phyloP scores from a whole-genome alignment of 2,797 vertebrate species.

The Eidolon dupreanum region DNA sequence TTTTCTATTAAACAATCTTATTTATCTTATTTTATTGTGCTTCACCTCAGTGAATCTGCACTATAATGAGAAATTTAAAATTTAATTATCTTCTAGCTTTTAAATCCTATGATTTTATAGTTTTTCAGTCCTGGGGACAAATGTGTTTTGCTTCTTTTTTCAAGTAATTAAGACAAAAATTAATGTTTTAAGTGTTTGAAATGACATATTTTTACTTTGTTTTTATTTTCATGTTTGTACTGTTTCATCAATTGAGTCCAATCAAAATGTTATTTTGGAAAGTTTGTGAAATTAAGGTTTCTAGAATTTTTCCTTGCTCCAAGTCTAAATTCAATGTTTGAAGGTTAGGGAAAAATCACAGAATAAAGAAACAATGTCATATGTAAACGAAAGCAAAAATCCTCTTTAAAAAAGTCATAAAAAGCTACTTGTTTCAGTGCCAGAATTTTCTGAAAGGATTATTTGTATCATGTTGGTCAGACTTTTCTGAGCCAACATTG shows the following conservation, averaged over 20 bases:
- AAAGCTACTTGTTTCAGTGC: not conserved
- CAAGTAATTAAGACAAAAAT: constrained; percentile 7
- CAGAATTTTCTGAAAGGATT: not conserved
- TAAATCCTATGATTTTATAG: not conserved
- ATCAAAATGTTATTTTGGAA: not conserved
- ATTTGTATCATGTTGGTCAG: accelerated
- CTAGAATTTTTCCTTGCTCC: not conserved
- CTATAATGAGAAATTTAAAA: not conserved
- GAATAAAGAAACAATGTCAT: not conserved
- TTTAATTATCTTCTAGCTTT: not conserved
- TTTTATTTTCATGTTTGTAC: not conserved
- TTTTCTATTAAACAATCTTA: not conserved
- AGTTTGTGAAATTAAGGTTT: not conserved
- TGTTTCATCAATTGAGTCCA: not conserved
- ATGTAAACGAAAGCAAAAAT: not conserved
- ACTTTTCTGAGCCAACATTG: not conserved
- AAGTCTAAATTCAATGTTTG: not conserved
- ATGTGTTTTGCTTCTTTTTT: not conserved
- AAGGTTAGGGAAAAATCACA: not conserved
- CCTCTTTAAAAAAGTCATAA: not conserved
- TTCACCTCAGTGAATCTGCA: not conserved
- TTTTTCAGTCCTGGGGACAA: not conserved
- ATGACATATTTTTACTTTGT: not conserved
- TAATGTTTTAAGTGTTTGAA: not conserved
- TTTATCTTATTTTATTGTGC: not conserved